Percentiles rank a stretch among this genome's conserved stretches.
These are phyloP conservation scores for Bombus superbus DNA, from an alignment of 1,140 invertebrate genomes.

Conservation along the genomic window DNA sequence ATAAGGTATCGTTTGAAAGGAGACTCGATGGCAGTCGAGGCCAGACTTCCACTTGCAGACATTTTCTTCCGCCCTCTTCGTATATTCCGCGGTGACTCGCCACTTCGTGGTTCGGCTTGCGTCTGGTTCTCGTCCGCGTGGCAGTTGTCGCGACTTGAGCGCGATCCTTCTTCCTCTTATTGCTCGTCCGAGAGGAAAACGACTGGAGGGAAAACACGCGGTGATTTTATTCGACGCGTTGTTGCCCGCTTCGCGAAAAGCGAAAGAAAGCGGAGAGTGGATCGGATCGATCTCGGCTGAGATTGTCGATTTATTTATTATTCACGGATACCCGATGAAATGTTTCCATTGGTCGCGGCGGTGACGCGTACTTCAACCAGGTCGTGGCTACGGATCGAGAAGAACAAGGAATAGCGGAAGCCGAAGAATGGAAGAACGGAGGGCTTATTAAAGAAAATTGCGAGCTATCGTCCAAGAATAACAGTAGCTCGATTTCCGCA, in stretches of 20 bases:
- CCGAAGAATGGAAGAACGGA: not conserved
- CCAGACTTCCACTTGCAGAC: slow-evolving; percentile 41
- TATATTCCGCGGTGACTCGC: not conserved
- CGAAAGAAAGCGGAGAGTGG: not conserved
- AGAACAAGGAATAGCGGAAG: not conserved
- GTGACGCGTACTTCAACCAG: not conserved
- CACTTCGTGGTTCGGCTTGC: slow-evolving; percentile 20
- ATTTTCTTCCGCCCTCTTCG: slow-evolving; percentile 32
- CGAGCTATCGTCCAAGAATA: slow-evolving; percentile 3
- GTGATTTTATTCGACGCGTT: not conserved
- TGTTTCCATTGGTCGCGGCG: not conserved
- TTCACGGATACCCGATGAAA: not conserved
- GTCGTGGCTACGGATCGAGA: too few species aligned
- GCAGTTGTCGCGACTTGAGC: too few species aligned
- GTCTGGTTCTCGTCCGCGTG: not conserved
- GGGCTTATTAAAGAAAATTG: slow-evolving; percentile 9
- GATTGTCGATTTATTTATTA: too few species aligned
- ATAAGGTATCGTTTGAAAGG: slow-evolving; percentile 54
- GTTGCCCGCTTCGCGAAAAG: too few species aligned
- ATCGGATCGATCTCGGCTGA: not conserved
- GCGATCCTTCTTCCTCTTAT: not conserved
- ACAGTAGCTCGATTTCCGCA: not conserved
- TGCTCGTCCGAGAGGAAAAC: too few species aligned
- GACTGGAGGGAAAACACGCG: not conserved
- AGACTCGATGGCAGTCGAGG: slow-evolving; percentile 51